Conservation (phyloP, 2,797 vertebrate species). For the Gymnothorax javanicus region DNA sequence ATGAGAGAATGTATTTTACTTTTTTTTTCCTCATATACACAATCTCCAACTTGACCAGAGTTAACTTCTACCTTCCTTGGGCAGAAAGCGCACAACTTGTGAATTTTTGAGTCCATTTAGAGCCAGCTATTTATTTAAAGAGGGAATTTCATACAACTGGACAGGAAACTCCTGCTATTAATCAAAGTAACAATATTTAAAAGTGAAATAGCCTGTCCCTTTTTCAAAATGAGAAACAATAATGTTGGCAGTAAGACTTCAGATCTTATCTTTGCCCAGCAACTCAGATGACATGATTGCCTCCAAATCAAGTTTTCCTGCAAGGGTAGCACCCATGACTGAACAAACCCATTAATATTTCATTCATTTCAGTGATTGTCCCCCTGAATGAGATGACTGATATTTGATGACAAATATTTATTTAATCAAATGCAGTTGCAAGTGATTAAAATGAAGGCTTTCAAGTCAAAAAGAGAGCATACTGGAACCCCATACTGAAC, state of each 20-base stretch:
- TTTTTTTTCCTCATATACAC: conserved; percentile 79
- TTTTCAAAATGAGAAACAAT: not conserved
- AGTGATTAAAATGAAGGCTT: not conserved
- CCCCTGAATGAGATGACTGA: not conserved
- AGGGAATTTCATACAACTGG: not conserved
- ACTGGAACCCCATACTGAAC: conserved; percentile 54
- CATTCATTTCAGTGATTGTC: not conserved
- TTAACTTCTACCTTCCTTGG: conserved; percentile 86
- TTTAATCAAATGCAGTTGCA: not conserved
- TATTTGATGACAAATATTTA: not conserved
- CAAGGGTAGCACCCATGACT: not conserved
- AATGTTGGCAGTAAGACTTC: not conserved
- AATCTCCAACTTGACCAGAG: conserved; percentile 82
- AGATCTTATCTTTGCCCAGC: not conserved
- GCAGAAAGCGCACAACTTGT: conserved; percentile 57
- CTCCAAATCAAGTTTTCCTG: conserved; percentile 6
- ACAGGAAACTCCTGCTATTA: not conserved
- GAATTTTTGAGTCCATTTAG: not conserved
- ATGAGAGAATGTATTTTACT: conserved; percentile 88
- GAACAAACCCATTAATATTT: not conserved
- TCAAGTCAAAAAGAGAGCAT: not conserved
- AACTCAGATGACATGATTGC: not conserved
- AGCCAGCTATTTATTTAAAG: not conserved
- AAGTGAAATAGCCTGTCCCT: not conserved
- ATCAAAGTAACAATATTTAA: not conserved